Percentiles rank a stretch among this genome's conserved stretches.
Conservation (phyloP, 2,113 vertebrate species). For the Cephalopterus ornatus region DNA sequence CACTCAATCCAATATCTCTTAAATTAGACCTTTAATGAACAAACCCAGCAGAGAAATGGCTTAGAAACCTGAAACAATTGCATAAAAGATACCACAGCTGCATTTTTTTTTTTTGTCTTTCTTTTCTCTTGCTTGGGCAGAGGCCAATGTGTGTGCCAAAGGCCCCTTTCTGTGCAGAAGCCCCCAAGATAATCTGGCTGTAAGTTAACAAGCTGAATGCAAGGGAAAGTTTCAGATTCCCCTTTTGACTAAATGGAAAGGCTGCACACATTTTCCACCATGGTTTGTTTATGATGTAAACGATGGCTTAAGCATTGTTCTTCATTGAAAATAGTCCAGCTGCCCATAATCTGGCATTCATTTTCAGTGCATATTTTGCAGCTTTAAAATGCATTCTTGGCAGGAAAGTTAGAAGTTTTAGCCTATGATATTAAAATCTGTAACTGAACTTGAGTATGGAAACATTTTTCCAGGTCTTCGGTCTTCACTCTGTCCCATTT, state of each 20-base stretch:
- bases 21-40: background rate
- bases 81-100: fast-evolving
- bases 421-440: background rate
- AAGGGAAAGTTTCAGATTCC: background rate
- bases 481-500: background rate
- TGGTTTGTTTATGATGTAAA: conserved; percentile 21
- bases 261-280: background rate
- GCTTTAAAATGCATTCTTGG: conserved; percentile 26
- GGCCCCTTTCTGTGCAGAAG: background rate
- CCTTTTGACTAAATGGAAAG: background rate
- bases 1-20: background rate
- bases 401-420: background rate
- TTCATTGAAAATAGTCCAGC: background rate
- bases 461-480: background rate
- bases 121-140: background rate
- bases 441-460: background rate
- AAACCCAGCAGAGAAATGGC: fast-evolving
- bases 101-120: background rate
- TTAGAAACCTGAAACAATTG: background rate
- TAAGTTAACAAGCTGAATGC: background rate
- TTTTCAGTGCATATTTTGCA: conserved; percentile 20
- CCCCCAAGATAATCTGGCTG: background rate
- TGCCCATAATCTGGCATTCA: conserved; percentile 19
- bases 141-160: background rate
- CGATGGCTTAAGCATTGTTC: background rate